Base-by-base conservation (phyloP, 2,888 invertebrate genomes). In the Leptopilina myrica region DNA sequence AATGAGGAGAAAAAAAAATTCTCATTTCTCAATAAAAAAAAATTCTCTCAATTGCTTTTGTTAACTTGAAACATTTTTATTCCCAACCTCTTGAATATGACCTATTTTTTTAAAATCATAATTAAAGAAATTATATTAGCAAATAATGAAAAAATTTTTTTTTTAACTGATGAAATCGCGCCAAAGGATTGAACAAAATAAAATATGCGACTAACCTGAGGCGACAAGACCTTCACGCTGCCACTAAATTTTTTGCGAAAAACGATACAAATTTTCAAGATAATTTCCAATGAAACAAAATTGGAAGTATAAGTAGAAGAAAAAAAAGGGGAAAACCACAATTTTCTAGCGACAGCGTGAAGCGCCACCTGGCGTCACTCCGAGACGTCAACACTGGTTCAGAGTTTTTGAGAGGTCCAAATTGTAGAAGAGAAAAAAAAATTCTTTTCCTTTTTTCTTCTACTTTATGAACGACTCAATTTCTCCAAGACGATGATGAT, bases 131-230 rank as follows among this genome's bases (percentile, higher is more conserved):
- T 33, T 33, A 33, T 33, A 33, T 33, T 2, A 33, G 46, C 7
- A 7, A 46, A 46, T 9, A 46, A 46, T 33, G 33, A 33, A 46
- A 46, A 0, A 46, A n/a, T n/a, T n/a, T n/a, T 49, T 49, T 49
- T 49, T 49, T 11, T 8, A 12, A 49, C 75, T 75, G 81, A 82
- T 83, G 85, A 84, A 86, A 82, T 87, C 85, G 85, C 85, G 80
- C 83, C 82, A 83, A 82, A 79, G 78, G 73, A 78, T 79, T 77
- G 85, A 87, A 88, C 84, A 87, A 88, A 89, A 88, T 88, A 89
- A 89, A 62, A 89, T 88, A 86, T 88, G 83, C 89, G 87, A 88
- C 90, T 91, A 91, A 91, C 91, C 91, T 90, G 90, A 90, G 88
- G 89, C 88, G 87, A 90, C 88, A 87, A 87, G 89, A 87, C 87